Percentiles rank a stretch among this genome's conserved stretches.
Evolutionary conservation across 2,888 invertebrate species (phyloP).

Genomic region (Drosophila infuscata): DNA sequence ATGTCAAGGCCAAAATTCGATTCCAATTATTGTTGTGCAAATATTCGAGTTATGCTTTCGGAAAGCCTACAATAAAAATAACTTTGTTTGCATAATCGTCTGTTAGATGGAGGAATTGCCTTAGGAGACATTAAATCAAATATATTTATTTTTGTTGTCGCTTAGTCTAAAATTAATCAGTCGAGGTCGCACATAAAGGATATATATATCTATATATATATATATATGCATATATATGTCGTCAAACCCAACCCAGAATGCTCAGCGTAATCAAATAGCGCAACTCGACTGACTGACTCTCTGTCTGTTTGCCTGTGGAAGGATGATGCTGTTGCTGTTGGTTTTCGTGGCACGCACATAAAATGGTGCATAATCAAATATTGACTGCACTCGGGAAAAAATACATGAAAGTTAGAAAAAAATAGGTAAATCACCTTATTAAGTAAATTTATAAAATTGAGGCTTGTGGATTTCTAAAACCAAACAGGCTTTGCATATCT

Average conservation of each 20-base stretch:
- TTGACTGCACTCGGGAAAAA: slow-evolving; percentile 37
- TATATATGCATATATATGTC: slow-evolving; percentile 4
- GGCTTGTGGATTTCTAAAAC: neutral
- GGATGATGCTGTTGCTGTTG: slow-evolving; percentile 14
- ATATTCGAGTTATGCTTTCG: slow-evolving; percentile 18
- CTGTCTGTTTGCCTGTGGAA: neutral
- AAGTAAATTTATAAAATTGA: neutral
- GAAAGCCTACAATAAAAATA: neutral
- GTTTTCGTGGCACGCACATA: slow-evolving; percentile 53
- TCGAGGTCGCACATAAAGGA: neutral
- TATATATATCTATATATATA: neutral
- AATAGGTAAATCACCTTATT: too few species aligned
- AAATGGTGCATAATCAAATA: slow-evolving; percentile 79
- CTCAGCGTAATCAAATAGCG: slow-evolving; percentile 34
- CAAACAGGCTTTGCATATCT: too few species aligned
- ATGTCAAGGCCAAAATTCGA: neutral
- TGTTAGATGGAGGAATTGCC: slow-evolving; percentile 8
- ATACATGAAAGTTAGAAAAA: neutral
- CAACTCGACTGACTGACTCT: neutral
- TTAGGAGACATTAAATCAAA: slow-evolving; percentile 35
- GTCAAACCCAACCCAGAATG: slow-evolving; percentile 3
- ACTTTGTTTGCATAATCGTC: slow-evolving; percentile 23
- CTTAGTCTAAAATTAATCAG: slow-evolving; percentile 63
- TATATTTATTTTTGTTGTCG: slow-evolving; percentile 47
- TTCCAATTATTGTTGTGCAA: slow-evolving; percentile 19